These are phyloP conservation scores for Molorchus minor DNA, from an alignment of 2,888 invertebrate genomes.

Conservation along the genomic window DNA sequence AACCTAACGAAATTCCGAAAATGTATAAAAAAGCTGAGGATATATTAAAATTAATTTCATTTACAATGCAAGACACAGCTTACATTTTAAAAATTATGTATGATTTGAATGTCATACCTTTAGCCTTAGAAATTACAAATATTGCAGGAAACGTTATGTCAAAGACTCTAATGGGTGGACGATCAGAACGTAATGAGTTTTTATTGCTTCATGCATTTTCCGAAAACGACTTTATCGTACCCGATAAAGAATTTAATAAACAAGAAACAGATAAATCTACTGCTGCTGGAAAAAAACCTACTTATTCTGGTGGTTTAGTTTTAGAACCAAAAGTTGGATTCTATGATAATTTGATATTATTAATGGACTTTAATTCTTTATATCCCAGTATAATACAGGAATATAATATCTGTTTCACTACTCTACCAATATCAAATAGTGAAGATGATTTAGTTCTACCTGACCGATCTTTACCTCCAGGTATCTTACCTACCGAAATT, in stretches of 20 bases:
- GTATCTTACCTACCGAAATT: slow-evolving; percentile 94
- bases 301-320: slow-evolving; percentile 87
- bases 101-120: slow-evolving; percentile 90
- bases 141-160: slow-evolving; percentile 96
- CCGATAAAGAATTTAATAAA: slow-evolving; percentile 74
- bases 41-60: slow-evolving; percentile 76
- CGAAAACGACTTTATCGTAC: slow-evolving; percentile 91
- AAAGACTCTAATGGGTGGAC: slow-evolving; percentile 90
- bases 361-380: slow-evolving; percentile 99
- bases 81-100: slow-evolving; percentile 89
- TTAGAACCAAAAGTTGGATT: slow-evolving; percentile 97
- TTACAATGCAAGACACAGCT: slow-evolving; percentile 86
- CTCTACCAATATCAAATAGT: slow-evolving; percentile 59
- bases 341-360: slow-evolving; percentile 92
- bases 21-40: slow-evolving; percentile 73
- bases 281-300: slow-evolving; percentile 76
- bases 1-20: slow-evolving; percentile 74
- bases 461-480: slow-evolving; percentile 66
- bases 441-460: slow-evolving; percentile 58
- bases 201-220: slow-evolving; percentile 94
- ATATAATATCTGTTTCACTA: slow-evolving; percentile 99
- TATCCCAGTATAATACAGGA: slow-evolving; percentile 99
- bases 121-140: slow-evolving; percentile 95
- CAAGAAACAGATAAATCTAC: slow-evolving; percentile 60
- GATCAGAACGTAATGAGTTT: slow-evolving; percentile 97